Evolutionary conservation across 2,113 vertebrate genomes (phyloP).

Genomic region (Procapra przewalskii): DNA sequence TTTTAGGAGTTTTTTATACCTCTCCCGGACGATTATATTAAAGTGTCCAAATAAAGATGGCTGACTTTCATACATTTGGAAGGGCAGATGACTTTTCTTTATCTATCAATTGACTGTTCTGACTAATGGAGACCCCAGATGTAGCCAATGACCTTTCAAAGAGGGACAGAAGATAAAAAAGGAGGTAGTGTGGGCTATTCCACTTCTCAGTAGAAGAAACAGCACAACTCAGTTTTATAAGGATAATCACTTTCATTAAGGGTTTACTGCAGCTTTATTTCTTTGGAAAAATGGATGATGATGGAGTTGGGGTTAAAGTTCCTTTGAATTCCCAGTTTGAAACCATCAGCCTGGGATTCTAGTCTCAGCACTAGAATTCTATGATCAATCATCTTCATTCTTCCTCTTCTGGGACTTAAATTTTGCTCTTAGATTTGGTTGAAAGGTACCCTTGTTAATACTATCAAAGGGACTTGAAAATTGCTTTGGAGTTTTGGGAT

Average conservation of each 20-base stretch:
- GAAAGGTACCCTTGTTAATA: constrained; percentile 26
- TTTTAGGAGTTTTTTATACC: constrained; percentile 57
- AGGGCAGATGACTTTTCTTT: constrained; percentile 60
- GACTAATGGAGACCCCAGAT: constrained; percentile 32
- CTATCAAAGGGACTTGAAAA: constrained; percentile 50
- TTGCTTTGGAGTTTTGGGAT: constrained; percentile 48
- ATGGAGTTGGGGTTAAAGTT: constrained; percentile 29
- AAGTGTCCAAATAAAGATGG: constrained; percentile 57
- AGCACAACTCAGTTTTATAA: constrained; percentile 27
- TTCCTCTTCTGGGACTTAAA: constrained; percentile 38
- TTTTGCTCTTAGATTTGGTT: constrained; percentile 49
- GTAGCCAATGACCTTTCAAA: constrained; percentile 48
- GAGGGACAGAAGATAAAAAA: constrained; percentile 21
- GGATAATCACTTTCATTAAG: constrained; percentile 45
- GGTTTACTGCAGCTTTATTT: constrained; percentile 31
- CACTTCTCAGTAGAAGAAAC: not conserved
- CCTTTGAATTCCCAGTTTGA: constrained; percentile 39
- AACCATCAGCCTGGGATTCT: constrained; percentile 6
- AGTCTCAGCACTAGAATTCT: constrained; percentile 25
- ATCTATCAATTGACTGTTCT: constrained; percentile 10
- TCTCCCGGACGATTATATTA: constrained; percentile 50
- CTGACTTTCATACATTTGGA: constrained; percentile 55
- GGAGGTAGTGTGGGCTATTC: not conserved
- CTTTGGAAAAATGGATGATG: constrained; percentile 56
- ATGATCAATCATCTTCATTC: constrained; percentile 48